A percentile compares a stretch with the other conserved stretches of the same genome.
Evolutionary conservation across 2,888 invertebrate species (phyloP).

Genomic region (Eledona agricola): DNA sequence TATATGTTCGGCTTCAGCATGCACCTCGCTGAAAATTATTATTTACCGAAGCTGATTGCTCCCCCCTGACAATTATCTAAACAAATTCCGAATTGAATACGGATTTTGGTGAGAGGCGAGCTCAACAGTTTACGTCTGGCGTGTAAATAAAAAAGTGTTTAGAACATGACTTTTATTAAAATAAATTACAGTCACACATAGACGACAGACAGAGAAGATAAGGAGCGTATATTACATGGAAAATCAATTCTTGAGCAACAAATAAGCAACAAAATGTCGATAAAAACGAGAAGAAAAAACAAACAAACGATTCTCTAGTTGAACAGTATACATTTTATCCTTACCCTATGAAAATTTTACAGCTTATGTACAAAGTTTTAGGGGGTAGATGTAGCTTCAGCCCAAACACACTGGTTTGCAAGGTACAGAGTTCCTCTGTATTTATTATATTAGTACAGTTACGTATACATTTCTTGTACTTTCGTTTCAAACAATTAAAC

Average conservation of each 20-base stretch:
- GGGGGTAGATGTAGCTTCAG: constrained; percentile 49
- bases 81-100: too few species aligned
- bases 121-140: constrained; percentile 20
- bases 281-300: constrained; percentile 49
- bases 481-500: constrained; percentile 56
- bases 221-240: constrained; percentile 59
- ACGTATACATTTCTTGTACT: constrained; percentile 63
- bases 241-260: constrained; percentile 63
- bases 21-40: constrained; percentile 60
- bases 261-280: constrained; percentile 63
- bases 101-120: constrained; percentile 6
- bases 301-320: constrained; percentile 58
- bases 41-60: constrained; percentile 60
- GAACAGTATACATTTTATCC: constrained; percentile 64
- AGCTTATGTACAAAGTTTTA: constrained; percentile 55
- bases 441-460: constrained; percentile 41
- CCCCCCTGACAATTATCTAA: too few species aligned
- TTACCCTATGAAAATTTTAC: constrained; percentile 62
- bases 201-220: constrained; percentile 60
- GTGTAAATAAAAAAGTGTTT: constrained; percentile 36
- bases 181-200: constrained; percentile 65
- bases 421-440: constrained; percentile 59
- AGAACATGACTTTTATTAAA: constrained; percentile 64
- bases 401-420: constrained; percentile 61
- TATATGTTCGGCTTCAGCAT: constrained; percentile 62